Evolutionary conservation across 2,888 invertebrate species (phyloP), one percentile per base, ranked within the genome.

Genomic region (Dicyrtoma fusca): DNA sequence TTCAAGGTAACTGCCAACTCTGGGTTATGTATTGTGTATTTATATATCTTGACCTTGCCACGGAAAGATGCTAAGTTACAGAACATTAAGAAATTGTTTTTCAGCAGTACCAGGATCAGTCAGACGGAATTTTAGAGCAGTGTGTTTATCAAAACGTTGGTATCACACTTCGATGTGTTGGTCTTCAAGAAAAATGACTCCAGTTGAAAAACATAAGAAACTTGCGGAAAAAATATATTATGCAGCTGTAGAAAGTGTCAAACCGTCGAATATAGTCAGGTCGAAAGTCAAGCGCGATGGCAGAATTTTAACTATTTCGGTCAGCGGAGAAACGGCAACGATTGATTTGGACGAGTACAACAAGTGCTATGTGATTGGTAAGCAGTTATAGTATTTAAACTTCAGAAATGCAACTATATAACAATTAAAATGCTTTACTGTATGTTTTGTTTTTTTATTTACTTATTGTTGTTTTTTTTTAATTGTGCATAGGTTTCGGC

Each of bases 401-500:
- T 47, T 55, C 26, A 62, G 14, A 23, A 63, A 53, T 42, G 8
- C 44, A 45, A 53, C 3, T 53, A 19, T 17, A 21, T 53, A 11
- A 13, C 5, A 4, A 14, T 49, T 14, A 8, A 5, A n/a, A n/a
- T n/a, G n/a, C n/a, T n/a, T n/a, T n/a, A n/a, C n/a, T n/a, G n/a
- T n/a, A n/a, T n/a, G n/a, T n/a, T n/a, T n/a, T n/a, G n/a, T n/a
- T n/a, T n/a, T n/a, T n/a, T n/a, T 44, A 17, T 13, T 44, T 34
- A 44, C 14, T 49, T 62, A n/a, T 53, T 70, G 2, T 1, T 26
- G 57, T 59, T 45, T 55, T 59, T 14, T 57, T 5, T 4, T 13
- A 55, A 51, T 55, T 55, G 10, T 55, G 45, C 13, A n/a, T 42
- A 81, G 96, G 95, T 1, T 91, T 93, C 82, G 97, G 97, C 0